These are phyloP conservation scores for Diplodus sargus DNA, from an alignment of 2,797 vertebrate genomes.

Conservation along the genomic window DNA sequence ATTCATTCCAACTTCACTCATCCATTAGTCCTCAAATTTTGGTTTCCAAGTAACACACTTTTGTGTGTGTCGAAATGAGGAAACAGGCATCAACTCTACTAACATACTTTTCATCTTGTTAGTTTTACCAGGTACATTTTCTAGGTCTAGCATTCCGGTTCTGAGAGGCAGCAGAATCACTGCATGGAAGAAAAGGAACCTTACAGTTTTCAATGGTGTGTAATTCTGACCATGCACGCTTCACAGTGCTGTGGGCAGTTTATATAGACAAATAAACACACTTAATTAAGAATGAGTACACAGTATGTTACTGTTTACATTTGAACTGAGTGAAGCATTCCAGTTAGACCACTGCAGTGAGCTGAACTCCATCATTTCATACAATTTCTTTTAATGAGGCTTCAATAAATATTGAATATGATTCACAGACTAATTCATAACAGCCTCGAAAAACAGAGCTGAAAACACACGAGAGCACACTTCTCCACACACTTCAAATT, in stretches of 20 bases:
- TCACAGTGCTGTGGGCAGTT: neutral
- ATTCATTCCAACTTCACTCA: neutral
- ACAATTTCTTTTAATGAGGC: neutral
- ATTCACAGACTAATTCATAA: constrained; percentile 9
- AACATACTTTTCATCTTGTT: constrained; percentile 17
- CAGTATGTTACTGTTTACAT: neutral
- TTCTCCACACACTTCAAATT: constrained; percentile 48
- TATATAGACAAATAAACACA: neutral
- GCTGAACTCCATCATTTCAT: neutral
- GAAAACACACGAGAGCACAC: neutral
- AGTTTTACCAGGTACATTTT: neutral
- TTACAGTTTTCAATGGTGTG: neutral
- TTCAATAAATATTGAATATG: constrained; percentile 25
- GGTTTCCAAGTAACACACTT: constrained; percentile 8
- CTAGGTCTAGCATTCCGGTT: neutral
- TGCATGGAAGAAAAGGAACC: neutral
- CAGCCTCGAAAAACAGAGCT: constrained; percentile 19
- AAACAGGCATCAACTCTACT: neutral
- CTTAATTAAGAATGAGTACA: constrained; percentile 1
- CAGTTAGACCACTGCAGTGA: constrained; percentile 6
- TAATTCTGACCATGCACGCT: neutral
- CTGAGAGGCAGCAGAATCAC: constrained; percentile 1
- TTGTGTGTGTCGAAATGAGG: constrained; percentile 14
- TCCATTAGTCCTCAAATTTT: constrained; percentile 1
- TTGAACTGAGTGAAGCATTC: neutral